A percentile compares a stretch with the other conserved stretches of the same genome.
phyloP scores from a whole-genome alignment of 2,888 invertebrate species.

The Subacronicta megacephala region DNA sequence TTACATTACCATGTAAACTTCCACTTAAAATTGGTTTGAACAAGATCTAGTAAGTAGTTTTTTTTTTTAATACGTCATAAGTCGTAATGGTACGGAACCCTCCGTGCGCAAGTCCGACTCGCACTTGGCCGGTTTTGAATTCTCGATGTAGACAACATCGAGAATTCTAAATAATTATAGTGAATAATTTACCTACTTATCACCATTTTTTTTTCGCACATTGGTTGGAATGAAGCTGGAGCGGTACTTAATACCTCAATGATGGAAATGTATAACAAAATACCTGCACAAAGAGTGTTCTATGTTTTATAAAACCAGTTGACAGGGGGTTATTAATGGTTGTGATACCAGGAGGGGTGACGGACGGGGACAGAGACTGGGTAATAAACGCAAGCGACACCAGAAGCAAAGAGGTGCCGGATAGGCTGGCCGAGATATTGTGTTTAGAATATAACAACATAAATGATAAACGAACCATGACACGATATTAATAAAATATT shows the following conservation, averaged over 20 bases:
- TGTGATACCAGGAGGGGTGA: background rate
- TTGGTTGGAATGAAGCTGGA: too few relatives aligned
- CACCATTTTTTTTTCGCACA: too few relatives aligned
- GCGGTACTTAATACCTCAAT: background rate
- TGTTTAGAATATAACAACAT: constrained; percentile 1
- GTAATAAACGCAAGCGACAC: constrained; percentile 1
- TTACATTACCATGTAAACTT: too few relatives aligned
- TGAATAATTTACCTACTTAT: too few relatives aligned
- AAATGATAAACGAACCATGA: background rate
- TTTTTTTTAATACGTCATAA: too few relatives aligned
- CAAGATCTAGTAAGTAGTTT: too few relatives aligned
- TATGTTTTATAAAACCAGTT: constrained; percentile 34
- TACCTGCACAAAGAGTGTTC: background rate
- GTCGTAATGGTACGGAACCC: too few relatives aligned
- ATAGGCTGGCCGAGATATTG: background rate
- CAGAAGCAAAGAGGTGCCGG: background rate
- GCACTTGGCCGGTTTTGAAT: too few relatives aligned
- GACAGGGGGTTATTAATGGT: constrained; percentile 41
- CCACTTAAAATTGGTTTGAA: too few relatives aligned
- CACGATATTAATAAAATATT: background rate
- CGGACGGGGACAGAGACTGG: background rate
- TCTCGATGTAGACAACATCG: too few relatives aligned
- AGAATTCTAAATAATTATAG: too few relatives aligned
- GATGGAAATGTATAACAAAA: background rate
- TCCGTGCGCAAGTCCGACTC: too few relatives aligned